Percentiles rank a stretch among this genome's conserved stretches.
phyloP scores from a whole-genome alignment of 2,113 vertebrate species.

The Spea multiplicata region DNA sequence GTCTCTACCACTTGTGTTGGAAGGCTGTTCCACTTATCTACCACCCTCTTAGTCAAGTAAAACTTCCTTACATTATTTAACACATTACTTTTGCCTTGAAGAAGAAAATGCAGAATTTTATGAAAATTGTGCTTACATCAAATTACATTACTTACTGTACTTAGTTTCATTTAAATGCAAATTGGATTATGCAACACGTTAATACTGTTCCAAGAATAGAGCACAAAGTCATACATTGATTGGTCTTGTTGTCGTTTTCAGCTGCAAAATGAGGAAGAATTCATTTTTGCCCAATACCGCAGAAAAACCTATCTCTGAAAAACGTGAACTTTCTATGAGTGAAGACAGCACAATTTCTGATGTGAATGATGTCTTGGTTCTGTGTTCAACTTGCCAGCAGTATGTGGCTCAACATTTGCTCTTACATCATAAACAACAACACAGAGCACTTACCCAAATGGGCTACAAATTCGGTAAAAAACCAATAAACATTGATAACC shows the following conservation, averaged over 20 bases:
- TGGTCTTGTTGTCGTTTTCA: neutral
- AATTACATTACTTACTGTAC: too few relatives aligned
- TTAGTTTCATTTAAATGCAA: too few relatives aligned
- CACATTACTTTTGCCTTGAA: too few relatives aligned
- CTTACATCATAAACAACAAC: conserved; percentile 57
- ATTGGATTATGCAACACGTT: too few relatives aligned
- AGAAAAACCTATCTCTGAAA: neutral
- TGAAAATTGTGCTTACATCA: too few relatives aligned
- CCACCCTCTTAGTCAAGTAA: too few relatives aligned
- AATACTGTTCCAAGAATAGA: too few relatives aligned
- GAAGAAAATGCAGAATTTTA: too few relatives aligned
- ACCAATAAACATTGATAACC: neutral
- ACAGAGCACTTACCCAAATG: conserved; percentile 51
- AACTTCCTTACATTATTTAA: too few relatives aligned
- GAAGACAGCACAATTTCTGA: neutral
- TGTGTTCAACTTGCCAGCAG: conserved; percentile 56
- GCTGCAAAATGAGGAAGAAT: conserved; percentile 13
- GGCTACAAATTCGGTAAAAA: conserved; percentile 27
- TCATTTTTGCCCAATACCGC: conserved; percentile 4
- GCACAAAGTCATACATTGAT: too few relatives aligned
- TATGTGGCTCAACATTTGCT: neutral
- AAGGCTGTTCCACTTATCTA: too few relatives aligned
- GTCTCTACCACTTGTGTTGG: too few relatives aligned
- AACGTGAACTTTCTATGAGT: neutral
- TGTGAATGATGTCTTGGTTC: conserved; percentile 1